Evolutionary conservation across 2,888 invertebrate genomes (phyloP).

Genomic region (Drosophila siamana): DNA sequence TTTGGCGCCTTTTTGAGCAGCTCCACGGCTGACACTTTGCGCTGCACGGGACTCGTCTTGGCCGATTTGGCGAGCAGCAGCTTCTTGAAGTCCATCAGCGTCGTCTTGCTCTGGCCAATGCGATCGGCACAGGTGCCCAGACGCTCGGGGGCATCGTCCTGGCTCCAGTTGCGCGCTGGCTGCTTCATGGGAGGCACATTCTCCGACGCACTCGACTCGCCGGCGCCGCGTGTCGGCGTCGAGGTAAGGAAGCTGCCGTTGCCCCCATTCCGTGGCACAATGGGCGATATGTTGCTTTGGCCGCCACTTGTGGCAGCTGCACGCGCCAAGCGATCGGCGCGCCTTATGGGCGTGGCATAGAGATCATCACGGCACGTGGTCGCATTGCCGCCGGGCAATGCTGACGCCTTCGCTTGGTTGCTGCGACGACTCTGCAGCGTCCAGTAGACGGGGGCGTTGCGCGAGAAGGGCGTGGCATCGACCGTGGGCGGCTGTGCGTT

Average conservation of each 20-base stretch:
- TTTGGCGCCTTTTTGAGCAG: conserved; percentile 88
- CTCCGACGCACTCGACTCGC: conserved; percentile 44
- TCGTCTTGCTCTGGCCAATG: conserved; percentile 90
- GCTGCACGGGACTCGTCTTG: conserved; percentile 87
- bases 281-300: conserved; percentile 88
- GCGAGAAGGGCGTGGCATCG: conserved; percentile 81
- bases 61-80: conserved; percentile 91
- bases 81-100: conserved; percentile 93
- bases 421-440: conserved; percentile 86
- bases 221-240: conserved; percentile 86
- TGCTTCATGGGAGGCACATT: conserved; percentile 81
- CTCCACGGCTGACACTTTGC: conserved; percentile 91
- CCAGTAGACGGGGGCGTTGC: conserved; percentile 87
- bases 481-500: conserved; percentile 47
- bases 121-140: conserved; percentile 88
- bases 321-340: conserved; percentile 81
- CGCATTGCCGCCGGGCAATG: conserved; percentile 50
- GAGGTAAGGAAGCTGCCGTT: conserved; percentile 88
- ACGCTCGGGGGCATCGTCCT: conserved; percentile 81
- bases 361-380: conserved; percentile 83
- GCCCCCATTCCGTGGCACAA: conserved; percentile 88
- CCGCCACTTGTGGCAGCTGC: conserved; percentile 47
- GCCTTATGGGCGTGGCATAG: conserved; percentile 84
- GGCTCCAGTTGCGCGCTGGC: conserved; percentile 78
- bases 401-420: conserved; percentile 69